Conservation (phyloP, 2,797 vertebrate genomes). For the Orientallactaga sibirica region DNA sequence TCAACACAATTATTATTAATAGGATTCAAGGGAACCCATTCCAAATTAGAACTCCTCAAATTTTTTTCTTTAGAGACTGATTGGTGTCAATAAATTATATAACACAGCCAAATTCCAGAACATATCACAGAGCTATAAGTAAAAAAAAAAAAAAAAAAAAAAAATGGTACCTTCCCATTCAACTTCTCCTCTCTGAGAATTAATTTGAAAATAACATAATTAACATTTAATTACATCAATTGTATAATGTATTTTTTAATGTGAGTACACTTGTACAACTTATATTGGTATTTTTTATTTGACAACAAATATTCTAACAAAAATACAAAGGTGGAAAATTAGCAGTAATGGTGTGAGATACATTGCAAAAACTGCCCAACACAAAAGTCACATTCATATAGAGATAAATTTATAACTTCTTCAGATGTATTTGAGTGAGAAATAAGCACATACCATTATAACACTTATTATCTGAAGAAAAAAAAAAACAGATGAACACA, state of each 20-base stretch:
- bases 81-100: neutral
- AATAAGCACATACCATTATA: constrained; percentile 59
- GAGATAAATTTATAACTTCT: constrained; percentile 35
- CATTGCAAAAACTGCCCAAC: constrained; percentile 62
- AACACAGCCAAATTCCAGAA: constrained; percentile 42
- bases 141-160: constrained; percentile 69
- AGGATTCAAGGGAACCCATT: neutral
- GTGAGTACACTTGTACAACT: constrained; percentile 51
- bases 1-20: constrained; percentile 51
- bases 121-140: constrained; percentile 40
- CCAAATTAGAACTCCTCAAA: constrained; percentile 23
- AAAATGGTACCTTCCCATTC: constrained; percentile 21
- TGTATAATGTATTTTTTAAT: constrained; percentile 44
- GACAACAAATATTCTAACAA: constrained; percentile 56
- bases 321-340: constrained; percentile 50
- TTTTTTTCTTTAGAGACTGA: constrained; percentile 51
- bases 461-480: constrained; percentile 62
- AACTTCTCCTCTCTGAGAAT: constrained; percentile 61
- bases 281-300: constrained; percentile 65
- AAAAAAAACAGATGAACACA: constrained; percentile 61
- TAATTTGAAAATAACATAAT: constrained; percentile 64
- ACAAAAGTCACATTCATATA: constrained; percentile 47
- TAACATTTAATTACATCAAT: constrained; percentile 46
- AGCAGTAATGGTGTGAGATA: constrained; percentile 53
- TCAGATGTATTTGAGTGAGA: constrained; percentile 50